phyloP scores from a whole-genome alignment of 2,888 invertebrate genomes.

The Linnaemya tessellans region DNA sequence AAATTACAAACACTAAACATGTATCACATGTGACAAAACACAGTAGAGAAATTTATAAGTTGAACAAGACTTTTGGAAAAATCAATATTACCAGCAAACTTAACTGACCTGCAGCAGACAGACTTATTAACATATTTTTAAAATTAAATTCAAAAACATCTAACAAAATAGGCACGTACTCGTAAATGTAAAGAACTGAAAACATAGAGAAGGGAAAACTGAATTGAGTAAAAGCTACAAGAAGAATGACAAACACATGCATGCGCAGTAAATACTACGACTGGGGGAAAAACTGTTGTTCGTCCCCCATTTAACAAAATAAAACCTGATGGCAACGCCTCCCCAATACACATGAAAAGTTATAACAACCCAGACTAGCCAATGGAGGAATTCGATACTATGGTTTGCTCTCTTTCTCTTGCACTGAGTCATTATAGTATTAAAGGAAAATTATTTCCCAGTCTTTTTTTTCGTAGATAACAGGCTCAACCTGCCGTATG shows the following conservation, averaged over 20 bases:
- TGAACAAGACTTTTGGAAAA: slow-evolving; percentile 26
- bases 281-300: neutral
- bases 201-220: slow-evolving; percentile 19
- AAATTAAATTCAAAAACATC: slow-evolving; percentile 6
- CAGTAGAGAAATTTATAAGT: slow-evolving; percentile 26
- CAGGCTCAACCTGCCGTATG: slow-evolving; percentile 37
- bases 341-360: slow-evolving; percentile 8
- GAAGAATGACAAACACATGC: slow-evolving; percentile 5
- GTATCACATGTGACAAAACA: neutral
- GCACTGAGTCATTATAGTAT: neutral
- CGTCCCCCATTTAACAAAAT: slow-evolving; percentile 30
- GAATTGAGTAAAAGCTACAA: slow-evolving; percentile 32
- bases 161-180: slow-evolving; percentile 30
- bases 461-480: neutral
- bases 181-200: neutral
- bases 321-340: slow-evolving; percentile 36
- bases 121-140: slow-evolving; percentile 69
- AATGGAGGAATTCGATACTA: slow-evolving; percentile 2
- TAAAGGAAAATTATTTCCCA: neutral
- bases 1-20: neutral
- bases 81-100: slow-evolving; percentile 64
- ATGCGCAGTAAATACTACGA: slow-evolving; percentile 19
- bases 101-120: slow-evolving; percentile 69
- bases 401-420: slow-evolving; percentile 39
- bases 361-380: neutral